phyloP scores from a whole-genome alignment of 1,140 invertebrate species.

The Hycleus phaleratus region DNA sequence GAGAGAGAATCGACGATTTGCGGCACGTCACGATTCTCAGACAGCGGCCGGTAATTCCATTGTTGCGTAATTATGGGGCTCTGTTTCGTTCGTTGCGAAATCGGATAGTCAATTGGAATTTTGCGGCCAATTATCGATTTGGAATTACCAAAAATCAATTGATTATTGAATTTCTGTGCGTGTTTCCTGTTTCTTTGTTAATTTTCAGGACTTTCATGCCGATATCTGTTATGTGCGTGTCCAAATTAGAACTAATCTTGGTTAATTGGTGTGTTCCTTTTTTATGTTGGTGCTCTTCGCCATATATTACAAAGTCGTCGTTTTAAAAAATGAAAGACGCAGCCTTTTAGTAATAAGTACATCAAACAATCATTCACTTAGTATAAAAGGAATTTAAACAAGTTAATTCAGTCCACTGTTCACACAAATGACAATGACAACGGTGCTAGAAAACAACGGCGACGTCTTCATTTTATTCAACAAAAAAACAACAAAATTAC shows the following conservation, averaged over 20 bases:
- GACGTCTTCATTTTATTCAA: no score
- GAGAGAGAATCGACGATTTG: no score
- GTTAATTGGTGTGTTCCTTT: constrained; percentile 11
- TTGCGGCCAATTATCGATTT: no score
- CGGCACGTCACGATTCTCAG: no score
- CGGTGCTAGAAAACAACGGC: background rate
- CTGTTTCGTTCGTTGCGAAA: no score
- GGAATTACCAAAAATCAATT: no score
- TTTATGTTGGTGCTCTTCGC: background rate
- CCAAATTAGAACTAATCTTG: background rate
- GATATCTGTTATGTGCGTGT: no score
- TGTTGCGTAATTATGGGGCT: no score
- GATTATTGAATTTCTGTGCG: background rate
- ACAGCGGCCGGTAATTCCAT: no score
- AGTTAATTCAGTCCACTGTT: constrained; percentile 14
- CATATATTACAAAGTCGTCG: no score
- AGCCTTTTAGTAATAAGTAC: constrained; percentile 14
- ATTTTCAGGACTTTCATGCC: background rate
- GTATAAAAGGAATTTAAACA: constrained; percentile 21
- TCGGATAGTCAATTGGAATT: no score
- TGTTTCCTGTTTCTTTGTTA: background rate
- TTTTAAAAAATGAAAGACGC: constrained; percentile 2
- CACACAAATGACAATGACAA: constrained; percentile 5
- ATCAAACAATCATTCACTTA: constrained; percentile 31
- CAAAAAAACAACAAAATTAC: no score